Percentiles rank a stretch among this genome's conserved stretches.
Evolutionary conservation across 2,113 vertebrate genomes (phyloP).

Genomic region (Strix aluco): DNA sequence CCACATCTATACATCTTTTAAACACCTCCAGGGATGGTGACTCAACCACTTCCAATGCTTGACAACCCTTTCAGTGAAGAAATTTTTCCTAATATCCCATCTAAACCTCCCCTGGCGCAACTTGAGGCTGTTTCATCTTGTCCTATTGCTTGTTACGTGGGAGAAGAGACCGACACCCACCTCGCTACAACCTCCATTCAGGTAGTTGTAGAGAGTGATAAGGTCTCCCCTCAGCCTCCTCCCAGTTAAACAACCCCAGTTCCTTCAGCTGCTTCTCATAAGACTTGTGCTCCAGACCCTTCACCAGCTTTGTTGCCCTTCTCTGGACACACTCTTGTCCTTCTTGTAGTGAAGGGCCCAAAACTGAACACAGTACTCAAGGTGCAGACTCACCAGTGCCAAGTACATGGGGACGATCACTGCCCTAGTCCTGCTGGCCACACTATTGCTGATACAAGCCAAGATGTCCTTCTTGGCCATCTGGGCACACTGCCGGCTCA

Average conservation of each 20-base stretch:
- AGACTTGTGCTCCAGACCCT: too few relatives aligned
- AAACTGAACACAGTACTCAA: not conserved
- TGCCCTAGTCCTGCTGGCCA: not conserved
- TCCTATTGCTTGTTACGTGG: not conserved
- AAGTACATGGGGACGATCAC: not conserved
- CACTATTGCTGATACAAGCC: not conserved
- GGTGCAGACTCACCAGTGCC: not conserved
- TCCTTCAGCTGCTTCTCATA: too few relatives aligned
- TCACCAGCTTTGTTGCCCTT: not conserved
- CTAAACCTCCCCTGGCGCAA: not conserved
- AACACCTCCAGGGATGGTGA: not conserved
- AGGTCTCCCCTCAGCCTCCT: too few relatives aligned
- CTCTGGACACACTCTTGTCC: not conserved
- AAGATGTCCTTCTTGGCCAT: not conserved
- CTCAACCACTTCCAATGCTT: not conserved
- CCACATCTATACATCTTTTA: not conserved
- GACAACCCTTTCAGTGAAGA: not conserved
- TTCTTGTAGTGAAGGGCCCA: not conserved
- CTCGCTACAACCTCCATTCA: too few relatives aligned
- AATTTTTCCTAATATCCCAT: not conserved
- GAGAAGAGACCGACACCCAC: too few relatives aligned
- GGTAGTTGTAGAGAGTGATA: too few relatives aligned
- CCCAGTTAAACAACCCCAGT: too few relatives aligned
- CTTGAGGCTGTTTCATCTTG: not conserved
- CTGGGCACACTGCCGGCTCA: not conserved